Conservation (phyloP, 2,888 invertebrate species). For the Pachycephus smyrnensis region DNA sequence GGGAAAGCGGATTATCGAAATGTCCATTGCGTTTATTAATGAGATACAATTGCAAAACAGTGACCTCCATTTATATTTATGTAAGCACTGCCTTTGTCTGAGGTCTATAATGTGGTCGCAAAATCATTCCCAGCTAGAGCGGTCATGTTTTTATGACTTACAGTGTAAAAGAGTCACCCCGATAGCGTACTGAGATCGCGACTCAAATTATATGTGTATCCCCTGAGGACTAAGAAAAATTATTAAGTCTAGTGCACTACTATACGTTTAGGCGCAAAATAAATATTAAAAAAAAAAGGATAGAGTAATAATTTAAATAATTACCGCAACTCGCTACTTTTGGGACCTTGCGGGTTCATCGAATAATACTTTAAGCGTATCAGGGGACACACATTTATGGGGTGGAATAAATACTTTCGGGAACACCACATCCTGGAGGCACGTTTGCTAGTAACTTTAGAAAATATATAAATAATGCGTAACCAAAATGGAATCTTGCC, state of each 20-base stretch:
- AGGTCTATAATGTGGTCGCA: no score
- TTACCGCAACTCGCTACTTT: background rate
- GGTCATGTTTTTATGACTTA: no score
- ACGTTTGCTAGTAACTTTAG: background rate
- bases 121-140: no score
- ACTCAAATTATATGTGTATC: background rate
- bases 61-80: background rate
- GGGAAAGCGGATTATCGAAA: background rate
- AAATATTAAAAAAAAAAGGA: background rate
- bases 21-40: background rate
- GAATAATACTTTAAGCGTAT: background rate
- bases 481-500: background rate
- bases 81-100: background rate
- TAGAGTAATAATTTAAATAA: background rate
- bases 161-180: no score
- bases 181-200: background rate
- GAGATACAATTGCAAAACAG: background rate
- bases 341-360: background rate
- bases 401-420: no score
- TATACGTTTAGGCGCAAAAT: background rate
- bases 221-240: background rate
- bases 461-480: background rate
- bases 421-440: background rate
- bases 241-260: background rate
- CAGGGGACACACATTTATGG: background rate